A percentile compares a stretch with the other conserved stretches of the same genome.
phyloP scores from a whole-genome alignment of 2,888 invertebrate genomes.

The Sarcophaga rosellei region DNA sequence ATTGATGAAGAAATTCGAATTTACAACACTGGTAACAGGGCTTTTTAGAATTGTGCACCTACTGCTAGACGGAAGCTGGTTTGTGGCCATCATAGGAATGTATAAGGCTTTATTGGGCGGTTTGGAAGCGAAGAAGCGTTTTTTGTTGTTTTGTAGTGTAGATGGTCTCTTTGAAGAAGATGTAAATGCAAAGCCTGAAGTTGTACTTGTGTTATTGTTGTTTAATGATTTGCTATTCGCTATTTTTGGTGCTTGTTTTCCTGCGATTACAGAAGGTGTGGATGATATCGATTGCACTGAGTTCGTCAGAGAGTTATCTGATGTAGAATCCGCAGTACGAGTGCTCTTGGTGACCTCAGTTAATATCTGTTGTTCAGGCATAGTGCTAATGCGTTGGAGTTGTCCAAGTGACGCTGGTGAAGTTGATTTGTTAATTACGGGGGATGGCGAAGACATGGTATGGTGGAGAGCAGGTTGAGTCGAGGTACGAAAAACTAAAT shows the following conservation, averaged over 20 bases:
- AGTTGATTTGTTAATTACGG: constrained; percentile 55
- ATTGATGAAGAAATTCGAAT: constrained; percentile 77
- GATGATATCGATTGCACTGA: constrained; percentile 59
- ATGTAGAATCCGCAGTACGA: constrained; percentile 22
- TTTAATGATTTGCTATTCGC: constrained; percentile 50
- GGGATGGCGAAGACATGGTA: constrained; percentile 73
- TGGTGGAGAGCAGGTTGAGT: constrained; percentile 75
- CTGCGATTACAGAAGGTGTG: constrained; percentile 42
- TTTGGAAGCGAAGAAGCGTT: constrained; percentile 81
- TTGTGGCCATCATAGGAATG: constrained; percentile 83
- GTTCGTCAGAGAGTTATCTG: constrained; percentile 42
- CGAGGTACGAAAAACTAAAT: constrained; percentile 72
- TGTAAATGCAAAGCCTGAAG: constrained; percentile 29
- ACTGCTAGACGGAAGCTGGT: constrained; percentile 57
- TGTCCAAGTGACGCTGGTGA: constrained; percentile 41
- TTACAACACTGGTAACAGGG: constrained; percentile 78
- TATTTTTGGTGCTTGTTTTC: constrained; percentile 40
- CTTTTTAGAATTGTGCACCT: constrained; percentile 77
- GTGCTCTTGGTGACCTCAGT: constrained; percentile 29
- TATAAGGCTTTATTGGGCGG: constrained; percentile 87
- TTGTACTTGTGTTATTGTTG: constrained; percentile 16
- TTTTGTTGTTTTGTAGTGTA: constrained; percentile 78
- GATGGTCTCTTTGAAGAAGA: constrained; percentile 74
- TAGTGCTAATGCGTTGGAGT: constrained; percentile 68
- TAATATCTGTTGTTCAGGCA: constrained; percentile 70